Evolutionary conservation across 2,888 invertebrate genomes (phyloP), one percentile per base, ranked within the genome.

Genomic region (Merodon equestris): DNA sequence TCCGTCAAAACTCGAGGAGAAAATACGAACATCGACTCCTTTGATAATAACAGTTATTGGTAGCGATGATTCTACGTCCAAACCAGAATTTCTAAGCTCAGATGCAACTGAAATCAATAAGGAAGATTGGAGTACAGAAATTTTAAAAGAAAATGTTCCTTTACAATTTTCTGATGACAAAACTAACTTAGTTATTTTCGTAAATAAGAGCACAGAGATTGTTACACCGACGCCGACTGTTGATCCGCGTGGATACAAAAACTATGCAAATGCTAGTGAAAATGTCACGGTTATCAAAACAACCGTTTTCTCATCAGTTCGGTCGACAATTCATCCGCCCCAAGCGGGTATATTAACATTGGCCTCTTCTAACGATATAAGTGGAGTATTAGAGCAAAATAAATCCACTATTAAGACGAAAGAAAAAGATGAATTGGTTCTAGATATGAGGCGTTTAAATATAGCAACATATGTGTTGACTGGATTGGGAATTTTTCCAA

Each of bases 381-480:
- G n/a, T n/a, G n/a, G n/a, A n/a, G n/a, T n/a, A n/a, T n/a, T n/a
- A n/a, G n/a, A n/a, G n/a, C n/a, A n/a, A n/a, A n/a, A n/a, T n/a
- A n/a, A n/a, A n/a, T n/a, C n/a, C 27, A 27, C 27, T 27, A 27
- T 7, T 4, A 27, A 2, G 27, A 4, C 27, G 7, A 27, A 27
- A 27, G 3, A 27, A 27, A 27, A 27, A 14, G 90, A 90, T 77
- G 91, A 91, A 82, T 91, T 91, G 1, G 89, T 91, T 0, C 89
- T 91, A 72, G 92, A 92, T 86, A 90, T 90, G 83, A 90, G 91
- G 38, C 91, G 92, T 48, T 90, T 91, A 48, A 91, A 92, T 82
- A 90, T 92, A 61, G 91, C 92, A 0, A 92, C 92, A 0, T 91
- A 92, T 81, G 91, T 92, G 5, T 86, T 92, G 82, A 92, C 92